phyloP scores from a whole-genome alignment of 1,140 invertebrate species.

The Limonius californicus region DNA sequence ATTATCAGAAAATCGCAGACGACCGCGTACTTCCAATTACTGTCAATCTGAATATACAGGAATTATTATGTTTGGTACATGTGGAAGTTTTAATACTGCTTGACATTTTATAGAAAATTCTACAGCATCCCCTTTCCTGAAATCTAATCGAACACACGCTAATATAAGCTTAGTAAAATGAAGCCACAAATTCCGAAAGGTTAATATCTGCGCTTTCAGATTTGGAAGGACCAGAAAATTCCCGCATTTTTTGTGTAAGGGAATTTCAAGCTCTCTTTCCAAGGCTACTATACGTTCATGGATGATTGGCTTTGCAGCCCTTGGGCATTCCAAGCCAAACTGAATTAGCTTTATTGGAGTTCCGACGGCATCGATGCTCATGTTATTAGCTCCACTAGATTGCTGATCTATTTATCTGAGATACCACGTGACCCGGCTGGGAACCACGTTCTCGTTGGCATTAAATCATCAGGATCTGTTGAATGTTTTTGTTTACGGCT shows the following conservation, averaged over 20 bases:
- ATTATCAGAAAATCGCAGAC: no score
- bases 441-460: background rate
- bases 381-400: slow-evolving; percentile 39
- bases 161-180: no score
- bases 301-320: slow-evolving; percentile 29
- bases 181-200: no score
- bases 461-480: slow-evolving; percentile 8
- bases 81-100: no score
- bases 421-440: slow-evolving; percentile 27
- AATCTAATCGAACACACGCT: no score
- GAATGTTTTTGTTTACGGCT: slow-evolving; percentile 1
- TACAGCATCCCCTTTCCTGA: no score
- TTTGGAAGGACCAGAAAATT: background rate
- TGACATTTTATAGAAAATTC: no score
- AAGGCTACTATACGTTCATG: slow-evolving; percentile 2
- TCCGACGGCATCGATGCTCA: slow-evolving; percentile 34
- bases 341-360: slow-evolving; percentile 39
- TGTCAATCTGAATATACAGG: no score
- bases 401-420: slow-evolving; percentile 39
- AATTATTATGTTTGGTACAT: no score
- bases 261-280: background rate
- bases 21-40: no score
- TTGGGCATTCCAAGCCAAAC: slow-evolving; percentile 36
- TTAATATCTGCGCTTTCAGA: background rate
- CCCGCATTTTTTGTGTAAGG: background rate